Evolutionary conservation across 2,797 vertebrate genomes (phyloP).

Genomic region (Chromobotia macracanthus): DNA sequence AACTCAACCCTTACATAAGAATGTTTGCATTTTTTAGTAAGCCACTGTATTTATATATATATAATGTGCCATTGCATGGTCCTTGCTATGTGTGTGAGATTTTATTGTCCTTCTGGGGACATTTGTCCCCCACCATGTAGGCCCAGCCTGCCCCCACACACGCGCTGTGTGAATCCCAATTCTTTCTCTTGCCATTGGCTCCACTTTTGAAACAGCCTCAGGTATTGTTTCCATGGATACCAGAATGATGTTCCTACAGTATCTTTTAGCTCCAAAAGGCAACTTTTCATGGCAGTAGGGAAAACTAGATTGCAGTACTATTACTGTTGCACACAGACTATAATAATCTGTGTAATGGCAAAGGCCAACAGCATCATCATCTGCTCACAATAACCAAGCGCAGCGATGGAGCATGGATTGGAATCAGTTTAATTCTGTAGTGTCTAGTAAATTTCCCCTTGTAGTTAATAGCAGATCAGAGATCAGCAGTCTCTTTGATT

Average conservation of each 20-base stretch:
- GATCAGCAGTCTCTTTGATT: background rate
- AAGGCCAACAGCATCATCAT: background rate
- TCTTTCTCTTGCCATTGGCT: constrained; percentile 5
- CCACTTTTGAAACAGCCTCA: constrained; percentile 24
- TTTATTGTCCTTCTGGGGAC: background rate
- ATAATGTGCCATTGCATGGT: background rate
- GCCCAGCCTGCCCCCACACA: background rate
- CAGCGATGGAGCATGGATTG: background rate
- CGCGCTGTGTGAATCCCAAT: background rate
- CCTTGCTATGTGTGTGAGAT: background rate
- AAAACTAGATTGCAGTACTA: background rate
- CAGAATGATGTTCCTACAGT: constrained; percentile 11
- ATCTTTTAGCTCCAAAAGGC: background rate
- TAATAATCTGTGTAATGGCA: constrained; percentile 1
- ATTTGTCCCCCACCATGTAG: background rate
- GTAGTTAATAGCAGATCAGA: background rate
- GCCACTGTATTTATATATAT: no score
- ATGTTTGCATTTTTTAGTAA: no score
- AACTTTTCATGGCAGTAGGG: background rate
- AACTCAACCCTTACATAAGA: no score
- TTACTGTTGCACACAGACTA: background rate
- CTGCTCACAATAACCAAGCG: background rate
- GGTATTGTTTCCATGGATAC: constrained; percentile 50
- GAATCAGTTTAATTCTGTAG: background rate
- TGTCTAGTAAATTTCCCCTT: background rate